A percentile compares a stretch with the other conserved stretches of the same genome.
Evolutionary conservation across 2,113 vertebrate genomes (phyloP).

Genomic region (Atherinomorus stipes): DNA sequence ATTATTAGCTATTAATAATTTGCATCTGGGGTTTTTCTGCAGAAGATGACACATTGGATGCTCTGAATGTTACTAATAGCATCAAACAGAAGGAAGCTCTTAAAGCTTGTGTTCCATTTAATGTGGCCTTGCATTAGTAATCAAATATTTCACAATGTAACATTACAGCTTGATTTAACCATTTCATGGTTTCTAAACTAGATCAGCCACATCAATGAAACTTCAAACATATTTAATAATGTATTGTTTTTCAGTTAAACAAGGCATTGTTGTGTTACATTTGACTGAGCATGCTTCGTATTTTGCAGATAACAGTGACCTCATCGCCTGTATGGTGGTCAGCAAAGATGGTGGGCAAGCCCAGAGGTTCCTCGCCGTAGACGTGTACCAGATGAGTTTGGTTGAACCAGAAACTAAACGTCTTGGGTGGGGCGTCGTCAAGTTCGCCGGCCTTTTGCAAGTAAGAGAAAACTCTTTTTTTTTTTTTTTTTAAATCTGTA

Average conservation of each 20-base stretch:
- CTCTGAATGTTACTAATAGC: not conserved
- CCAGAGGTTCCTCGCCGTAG: slow-evolving; percentile 95
- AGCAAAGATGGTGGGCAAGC: slow-evolving; percentile 93
- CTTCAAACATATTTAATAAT: not conserved
- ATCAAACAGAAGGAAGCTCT: not conserved
- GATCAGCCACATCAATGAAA: too few species aligned
- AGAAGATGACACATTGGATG: not conserved
- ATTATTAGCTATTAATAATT: too few species aligned
- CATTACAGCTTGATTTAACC: too few species aligned
- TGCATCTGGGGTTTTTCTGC: not conserved
- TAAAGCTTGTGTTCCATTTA: not conserved
- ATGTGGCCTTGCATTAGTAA: too few species aligned
- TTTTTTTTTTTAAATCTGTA: not conserved
- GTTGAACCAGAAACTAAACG: slow-evolving; percentile 96
- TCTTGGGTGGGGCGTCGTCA: slow-evolving; percentile 97
- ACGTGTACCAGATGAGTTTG: slow-evolving; percentile 98
- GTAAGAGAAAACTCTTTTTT: slow-evolving; percentile 60
- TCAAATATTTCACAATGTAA: too few species aligned
- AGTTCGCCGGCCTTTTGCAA: slow-evolving; percentile 96
- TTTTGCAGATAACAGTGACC: slow-evolving; percentile 94
- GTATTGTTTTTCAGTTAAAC: not conserved
- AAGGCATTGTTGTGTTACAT: too few species aligned
- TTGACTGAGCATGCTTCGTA: not conserved
- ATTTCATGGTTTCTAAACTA: too few species aligned
- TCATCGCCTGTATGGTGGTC: slow-evolving; percentile 96